These are phyloP conservation scores for Mormoops blainvillei DNA, from an alignment of 2,113 vertebrate genomes.

Conservation along the genomic window DNA sequence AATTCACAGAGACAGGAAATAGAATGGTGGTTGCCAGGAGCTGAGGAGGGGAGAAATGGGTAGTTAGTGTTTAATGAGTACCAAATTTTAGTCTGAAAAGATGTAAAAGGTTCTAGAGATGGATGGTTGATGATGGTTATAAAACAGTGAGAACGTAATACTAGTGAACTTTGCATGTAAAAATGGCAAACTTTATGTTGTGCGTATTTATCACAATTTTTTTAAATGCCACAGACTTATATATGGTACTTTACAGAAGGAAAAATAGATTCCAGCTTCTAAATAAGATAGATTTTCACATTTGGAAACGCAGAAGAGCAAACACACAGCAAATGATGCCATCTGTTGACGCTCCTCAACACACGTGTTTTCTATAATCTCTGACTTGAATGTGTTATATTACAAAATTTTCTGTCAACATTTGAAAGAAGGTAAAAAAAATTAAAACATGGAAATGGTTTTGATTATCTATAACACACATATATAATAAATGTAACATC, in stretches of 20 bases:
- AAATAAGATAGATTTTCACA: neutral
- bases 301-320: neutral
- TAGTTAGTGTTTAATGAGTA: neutral
- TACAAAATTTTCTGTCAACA: slow-evolving; percentile 17
- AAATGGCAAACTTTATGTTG: neutral
- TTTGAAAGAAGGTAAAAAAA: slow-evolving; percentile 57
- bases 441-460: slow-evolving; percentile 67
- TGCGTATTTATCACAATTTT: neutral
- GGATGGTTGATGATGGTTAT: neutral
- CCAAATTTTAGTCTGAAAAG: neutral
- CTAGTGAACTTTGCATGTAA: neutral
- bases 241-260: neutral
- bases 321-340: neutral
- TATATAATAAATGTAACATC: slow-evolving; percentile 57
- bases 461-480: slow-evolving; percentile 54
- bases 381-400: neutral
- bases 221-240: neutral
- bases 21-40: neutral
- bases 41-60: neutral
- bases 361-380: neutral
- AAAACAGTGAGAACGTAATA: neutral
- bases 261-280: neutral
- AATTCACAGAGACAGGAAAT: neutral
- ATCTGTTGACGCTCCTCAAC: neutral
- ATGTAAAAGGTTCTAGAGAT: neutral